These are phyloP conservation scores for Sesamia inferens DNA, from an alignment of 2,888 invertebrate genomes.

Conservation along the genomic window DNA sequence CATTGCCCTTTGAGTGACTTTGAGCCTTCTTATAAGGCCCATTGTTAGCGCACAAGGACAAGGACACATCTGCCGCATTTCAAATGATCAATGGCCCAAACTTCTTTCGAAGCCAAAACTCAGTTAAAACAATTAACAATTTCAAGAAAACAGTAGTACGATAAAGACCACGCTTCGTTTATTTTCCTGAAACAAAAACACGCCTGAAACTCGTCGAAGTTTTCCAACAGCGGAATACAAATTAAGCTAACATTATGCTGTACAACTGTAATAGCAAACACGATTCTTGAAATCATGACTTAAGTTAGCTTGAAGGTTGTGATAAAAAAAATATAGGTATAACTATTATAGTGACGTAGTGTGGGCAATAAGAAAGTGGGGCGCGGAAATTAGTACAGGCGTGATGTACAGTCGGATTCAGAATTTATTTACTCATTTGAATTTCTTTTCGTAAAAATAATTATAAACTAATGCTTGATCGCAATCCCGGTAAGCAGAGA, in stretches of 20 bases:
- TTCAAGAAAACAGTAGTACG: not conserved
- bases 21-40: too few species aligned
- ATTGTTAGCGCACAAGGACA: too few species aligned
- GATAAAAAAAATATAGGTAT: constrained; percentile 33
- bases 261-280: constrained; percentile 15
- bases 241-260: constrained; percentile 33
- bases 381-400: constrained; percentile 30
- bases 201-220: constrained; percentile 9
- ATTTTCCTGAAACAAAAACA: not conserved
- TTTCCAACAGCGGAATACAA: constrained; percentile 1
- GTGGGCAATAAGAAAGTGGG: constrained; percentile 18
- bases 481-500: too few species aligned
- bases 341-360: constrained; percentile 10
- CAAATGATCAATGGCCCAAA: too few species aligned
- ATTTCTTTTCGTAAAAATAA: not conserved
- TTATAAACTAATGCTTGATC: too few species aligned
- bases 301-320: constrained; percentile 29
- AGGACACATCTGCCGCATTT: too few species aligned
- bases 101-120: not conserved
- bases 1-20: too few species aligned
- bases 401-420: not conserved
- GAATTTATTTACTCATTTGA: not conserved
- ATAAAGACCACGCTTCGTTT: not conserved
- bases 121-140: constrained; percentile 1
- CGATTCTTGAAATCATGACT: constrained; percentile 45